A percentile compares a stretch with the other conserved stretches of the same genome.
Conservation (phyloP, 2,888 invertebrate species). For the Poecilus cupreus region DNA sequence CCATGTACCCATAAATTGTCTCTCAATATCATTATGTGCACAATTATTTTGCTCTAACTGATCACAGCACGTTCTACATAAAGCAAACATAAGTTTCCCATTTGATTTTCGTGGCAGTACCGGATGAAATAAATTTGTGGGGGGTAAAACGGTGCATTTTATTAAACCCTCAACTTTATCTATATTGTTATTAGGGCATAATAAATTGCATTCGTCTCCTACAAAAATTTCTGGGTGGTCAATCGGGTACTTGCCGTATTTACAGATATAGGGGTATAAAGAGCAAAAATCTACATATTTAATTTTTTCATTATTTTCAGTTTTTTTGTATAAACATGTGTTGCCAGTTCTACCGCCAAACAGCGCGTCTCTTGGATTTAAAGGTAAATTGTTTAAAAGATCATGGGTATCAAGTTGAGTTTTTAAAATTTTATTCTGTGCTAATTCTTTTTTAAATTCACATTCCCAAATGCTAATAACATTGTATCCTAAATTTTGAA, state of each 20-base stretch:
- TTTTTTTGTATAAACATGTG: not conserved
- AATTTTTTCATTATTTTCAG: slow-evolving; percentile 39
- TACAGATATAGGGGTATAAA: slow-evolving; percentile 39
- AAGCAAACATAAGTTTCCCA: no score
- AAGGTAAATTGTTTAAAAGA: slow-evolving; percentile 8
- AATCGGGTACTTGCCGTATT: slow-evolving; percentile 28
- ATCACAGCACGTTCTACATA: slow-evolving; percentile 65
- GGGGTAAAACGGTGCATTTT: slow-evolving; percentile 19
- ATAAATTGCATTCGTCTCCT: not conserved
- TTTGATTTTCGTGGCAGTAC: not conserved
- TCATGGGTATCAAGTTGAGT: not conserved
- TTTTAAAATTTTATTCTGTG: not conserved
- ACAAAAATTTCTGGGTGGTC: slow-evolving; percentile 44
- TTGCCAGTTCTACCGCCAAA: slow-evolving; percentile 38
- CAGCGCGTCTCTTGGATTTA: slow-evolving; percentile 19
- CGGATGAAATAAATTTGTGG: not conserved
- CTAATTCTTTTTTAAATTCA: slow-evolving; percentile 10
- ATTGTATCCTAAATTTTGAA: not conserved
- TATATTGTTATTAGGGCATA: slow-evolving; percentile 49
- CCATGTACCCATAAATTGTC: slow-evolving; percentile 64
- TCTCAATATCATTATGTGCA: slow-evolving; percentile 65
- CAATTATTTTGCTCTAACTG: slow-evolving; percentile 64
- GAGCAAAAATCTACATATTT: slow-evolving; percentile 47
- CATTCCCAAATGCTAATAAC: slow-evolving; percentile 25
- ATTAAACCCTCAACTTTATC: no score